Conservation (phyloP, 2,113 vertebrate genomes). For the Osmerus mordax region DNA sequence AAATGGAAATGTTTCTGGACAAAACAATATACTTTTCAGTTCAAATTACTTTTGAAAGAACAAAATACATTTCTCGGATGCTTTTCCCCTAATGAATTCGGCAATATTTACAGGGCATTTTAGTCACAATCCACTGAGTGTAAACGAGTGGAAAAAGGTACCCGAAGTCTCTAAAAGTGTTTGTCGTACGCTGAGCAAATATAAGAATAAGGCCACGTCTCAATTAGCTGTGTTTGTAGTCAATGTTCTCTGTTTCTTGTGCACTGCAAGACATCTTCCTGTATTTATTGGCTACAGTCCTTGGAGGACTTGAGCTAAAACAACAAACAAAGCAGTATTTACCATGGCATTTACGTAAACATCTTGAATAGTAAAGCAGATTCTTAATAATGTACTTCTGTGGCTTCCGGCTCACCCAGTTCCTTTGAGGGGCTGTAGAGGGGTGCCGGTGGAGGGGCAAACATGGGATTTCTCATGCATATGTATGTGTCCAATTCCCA, state of each 20-base stretch:
- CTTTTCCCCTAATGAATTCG: slow-evolving; percentile 12
- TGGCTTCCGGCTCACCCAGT: not conserved
- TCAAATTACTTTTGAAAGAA: not conserved
- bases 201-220: too few relatives aligned
- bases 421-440: too few relatives aligned
- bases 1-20: not conserved
- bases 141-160: slow-evolving; percentile 17
- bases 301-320: not conserved
- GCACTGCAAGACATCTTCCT: not conserved
- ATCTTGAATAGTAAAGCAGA: not conserved
- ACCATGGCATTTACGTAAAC: not conserved
- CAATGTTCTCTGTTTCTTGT: too few relatives aligned
- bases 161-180: slow-evolving; percentile 26
- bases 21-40: not conserved
- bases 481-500: too few relatives aligned
- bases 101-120: slow-evolving; percentile 19
- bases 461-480: too few relatives aligned
- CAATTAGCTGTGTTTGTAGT: too few relatives aligned
- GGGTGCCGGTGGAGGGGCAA: too few relatives aligned
- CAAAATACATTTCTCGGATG: not conserved
- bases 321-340: slow-evolving; percentile 1
- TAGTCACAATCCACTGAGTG: slow-evolving; percentile 36
- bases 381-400: not conserved
- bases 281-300: not conserved
- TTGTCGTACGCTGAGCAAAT: not conserved